phyloP scores from a whole-genome alignment of 2,888 invertebrate species.

The Aphodius sticticus region DNA sequence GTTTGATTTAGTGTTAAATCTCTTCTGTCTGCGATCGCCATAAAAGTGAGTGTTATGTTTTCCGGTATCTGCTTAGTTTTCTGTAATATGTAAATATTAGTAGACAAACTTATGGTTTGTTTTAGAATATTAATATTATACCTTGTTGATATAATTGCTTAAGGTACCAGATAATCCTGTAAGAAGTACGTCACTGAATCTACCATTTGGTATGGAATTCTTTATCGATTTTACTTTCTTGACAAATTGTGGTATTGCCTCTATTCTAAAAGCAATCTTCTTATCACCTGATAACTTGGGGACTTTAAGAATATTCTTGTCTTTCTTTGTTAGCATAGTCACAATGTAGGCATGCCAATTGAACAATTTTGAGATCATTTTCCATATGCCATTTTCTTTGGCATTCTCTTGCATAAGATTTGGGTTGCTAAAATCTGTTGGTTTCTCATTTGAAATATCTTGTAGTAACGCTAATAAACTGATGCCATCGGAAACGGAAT shows the following conservation, averaged over 20 bases:
- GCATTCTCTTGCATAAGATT: not conserved
- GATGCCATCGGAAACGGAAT: conserved; percentile 27
- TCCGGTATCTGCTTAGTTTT: not conserved
- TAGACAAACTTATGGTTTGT: not conserved
- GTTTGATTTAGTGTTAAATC: not conserved
- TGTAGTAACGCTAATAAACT: not conserved
- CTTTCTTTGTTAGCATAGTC: conserved; percentile 13
- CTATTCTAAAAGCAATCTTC: conserved; percentile 25
- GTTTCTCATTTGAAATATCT: no score
- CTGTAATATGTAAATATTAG: not conserved
- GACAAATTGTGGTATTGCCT: conserved; percentile 8
- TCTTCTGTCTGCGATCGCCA: not conserved
- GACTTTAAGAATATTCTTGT: conserved; percentile 31
- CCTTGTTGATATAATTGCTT: conserved; percentile 28
- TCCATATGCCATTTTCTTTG: conserved; percentile 21
- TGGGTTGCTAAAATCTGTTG: no score
- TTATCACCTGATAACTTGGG: conserved; percentile 28
- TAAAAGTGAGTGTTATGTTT: conserved; percentile 4
- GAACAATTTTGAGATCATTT: conserved; percentile 5
- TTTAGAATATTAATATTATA: not conserved
- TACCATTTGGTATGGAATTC: conserved; percentile 18
- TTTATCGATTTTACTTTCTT: conserved; percentile 32
- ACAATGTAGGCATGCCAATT: conserved; percentile 16
- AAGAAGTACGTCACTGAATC: conserved; percentile 27
- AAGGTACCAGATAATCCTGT: conserved; percentile 32